Base-by-base conservation (phyloP, 2,888 invertebrate species). In the Leptopilina syphax region DNA sequence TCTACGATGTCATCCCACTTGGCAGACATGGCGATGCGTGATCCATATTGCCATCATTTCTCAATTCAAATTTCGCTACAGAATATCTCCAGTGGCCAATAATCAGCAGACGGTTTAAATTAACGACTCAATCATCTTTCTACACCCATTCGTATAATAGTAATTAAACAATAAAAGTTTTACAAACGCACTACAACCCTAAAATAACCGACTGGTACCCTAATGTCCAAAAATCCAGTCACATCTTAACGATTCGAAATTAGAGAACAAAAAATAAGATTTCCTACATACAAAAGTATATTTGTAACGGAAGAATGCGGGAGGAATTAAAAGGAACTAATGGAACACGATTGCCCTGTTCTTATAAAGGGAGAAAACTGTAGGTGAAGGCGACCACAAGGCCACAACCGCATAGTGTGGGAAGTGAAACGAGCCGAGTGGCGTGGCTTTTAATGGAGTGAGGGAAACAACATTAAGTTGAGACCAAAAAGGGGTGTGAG, bases 361-460 rank as follows among this genome's bases (percentile, higher is more conserved):
- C 82, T 81, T 84, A 81, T 79, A 83, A 81, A 82, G 81, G 82
- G 82, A 84, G 84, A 84, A 83, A 83, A 85, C 81, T 83, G 78
- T 82, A 85, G 83, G 84, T 77, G 83, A 85, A 86, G 81, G 86
- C 83, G 84, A 85, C 86, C 86, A 81, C 87, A 86, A 87, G 87
- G 85, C 86, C 80, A 79, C 82, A 79, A 82, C 78, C 81, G 82
- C 81, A 34, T 34, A 82, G 80, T 84, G 83, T 84, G 83, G 85
- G 84, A 84, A 76, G 90, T 89, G 89, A 89, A 91, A 90, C 89
- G 89, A 91, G 88, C 89, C 90, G 87, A 88, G 87, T 88, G 87
- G 89, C 88, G 84, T 88, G 84, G 89, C 90, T 91, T 89, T 90
- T 91, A 91, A 91, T 90, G 90, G 90, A 90, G 89, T 89, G 89